phyloP scores from a whole-genome alignment of 2,888 invertebrate genomes.

The Cheilosia urbana region DNA sequence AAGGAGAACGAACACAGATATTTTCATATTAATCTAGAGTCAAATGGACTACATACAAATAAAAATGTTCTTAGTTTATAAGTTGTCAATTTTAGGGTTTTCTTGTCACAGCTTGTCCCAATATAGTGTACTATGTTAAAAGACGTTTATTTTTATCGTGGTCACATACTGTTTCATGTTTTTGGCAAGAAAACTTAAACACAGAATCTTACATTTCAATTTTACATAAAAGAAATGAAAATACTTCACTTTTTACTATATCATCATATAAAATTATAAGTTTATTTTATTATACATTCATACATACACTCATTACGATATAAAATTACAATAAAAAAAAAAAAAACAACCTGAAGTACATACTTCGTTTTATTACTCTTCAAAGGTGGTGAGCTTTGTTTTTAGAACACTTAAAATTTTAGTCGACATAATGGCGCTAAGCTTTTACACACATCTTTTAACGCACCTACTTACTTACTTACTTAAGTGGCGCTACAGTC shows the following conservation, averaged over 20 bases:
- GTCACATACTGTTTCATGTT: not conserved
- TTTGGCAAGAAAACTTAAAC: not conserved
- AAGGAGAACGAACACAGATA: conserved; percentile 39
- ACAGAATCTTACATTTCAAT: not conserved
- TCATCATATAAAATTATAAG: not conserved
- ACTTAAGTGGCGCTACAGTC: too few relatives aligned
- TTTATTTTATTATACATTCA: not conserved
- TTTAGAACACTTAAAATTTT: too few relatives aligned
- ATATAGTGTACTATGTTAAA: not conserved
- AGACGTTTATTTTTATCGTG: not conserved
- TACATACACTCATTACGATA: not conserved
- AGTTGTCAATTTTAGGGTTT: not conserved
- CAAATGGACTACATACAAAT: conserved; percentile 16
- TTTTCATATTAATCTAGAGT: conserved; percentile 59
- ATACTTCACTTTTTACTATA: conserved; percentile 14
- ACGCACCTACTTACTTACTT: too few relatives aligned
- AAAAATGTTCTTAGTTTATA: conserved; percentile 19
- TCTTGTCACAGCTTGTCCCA: not conserved
- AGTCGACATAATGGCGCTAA: too few relatives aligned
- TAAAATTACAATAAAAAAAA: not conserved
- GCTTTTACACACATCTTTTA: too few relatives aligned
- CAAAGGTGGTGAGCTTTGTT: too few relatives aligned
- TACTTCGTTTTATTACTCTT: too few relatives aligned
- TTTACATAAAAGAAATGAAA: conserved; percentile 1
- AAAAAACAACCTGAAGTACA: not conserved